phyloP scores from a whole-genome alignment of 2,113 vertebrate genomes.

The Leptosomus discolor region DNA sequence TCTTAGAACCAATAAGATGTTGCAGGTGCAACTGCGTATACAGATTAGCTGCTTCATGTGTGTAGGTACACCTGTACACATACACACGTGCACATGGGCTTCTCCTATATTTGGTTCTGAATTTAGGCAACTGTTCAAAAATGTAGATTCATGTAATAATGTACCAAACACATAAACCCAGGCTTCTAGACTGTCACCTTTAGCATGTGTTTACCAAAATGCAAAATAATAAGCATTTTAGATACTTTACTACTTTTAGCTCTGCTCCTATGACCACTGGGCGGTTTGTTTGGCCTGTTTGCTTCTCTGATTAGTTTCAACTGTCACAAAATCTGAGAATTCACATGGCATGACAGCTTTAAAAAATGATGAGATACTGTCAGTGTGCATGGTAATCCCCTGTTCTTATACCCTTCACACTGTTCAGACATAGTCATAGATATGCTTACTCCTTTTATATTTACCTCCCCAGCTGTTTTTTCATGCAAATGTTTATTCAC shows the following conservation, averaged over 20 bases:
- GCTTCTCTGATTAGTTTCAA: neutral
- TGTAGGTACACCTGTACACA: neutral
- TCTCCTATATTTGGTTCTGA: neutral
- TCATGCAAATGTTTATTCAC: slow-evolving; percentile 14
- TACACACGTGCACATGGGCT: accelerated
- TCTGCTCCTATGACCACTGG: neutral
- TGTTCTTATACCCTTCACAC: neutral
- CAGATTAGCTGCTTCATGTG: accelerated
- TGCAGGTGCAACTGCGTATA: neutral
- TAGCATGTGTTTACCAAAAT: neutral
- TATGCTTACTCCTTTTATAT: neutral
- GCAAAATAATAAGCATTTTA: neutral
- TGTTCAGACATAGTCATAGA: neutral
- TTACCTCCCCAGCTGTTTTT: slow-evolving; percentile 16
- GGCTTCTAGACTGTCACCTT: neutral
- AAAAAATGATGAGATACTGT: neutral
- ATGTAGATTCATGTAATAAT: neutral
- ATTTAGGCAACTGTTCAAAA: neutral
- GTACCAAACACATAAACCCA: neutral
- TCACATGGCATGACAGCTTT: neutral
- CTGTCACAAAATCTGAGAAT: neutral
- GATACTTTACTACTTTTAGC: neutral
- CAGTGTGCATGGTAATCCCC: neutral
- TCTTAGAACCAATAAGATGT: neutral
- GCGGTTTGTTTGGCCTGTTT: neutral